Evolutionary conservation across 2,113 vertebrate genomes (phyloP), one percentile per base, ranked within the genome.

Genomic region (Ahaetulla prasina): DNA sequence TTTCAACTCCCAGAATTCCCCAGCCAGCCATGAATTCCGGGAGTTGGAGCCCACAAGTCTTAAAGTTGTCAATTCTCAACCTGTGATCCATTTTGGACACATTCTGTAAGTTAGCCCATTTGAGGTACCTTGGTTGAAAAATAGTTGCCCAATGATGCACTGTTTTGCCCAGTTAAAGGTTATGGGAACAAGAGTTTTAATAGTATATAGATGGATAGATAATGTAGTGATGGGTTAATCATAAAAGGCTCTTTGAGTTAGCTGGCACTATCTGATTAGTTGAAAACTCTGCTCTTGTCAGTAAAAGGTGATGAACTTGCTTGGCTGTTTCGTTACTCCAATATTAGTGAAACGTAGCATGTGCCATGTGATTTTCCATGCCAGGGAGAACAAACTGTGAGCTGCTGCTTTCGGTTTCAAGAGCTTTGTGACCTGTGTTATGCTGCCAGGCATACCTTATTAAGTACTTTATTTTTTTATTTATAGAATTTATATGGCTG

Each of bases 321-420:
- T 49, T 88, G 52, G 85, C 27, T 27, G 30, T 57, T 93, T 87
- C 55, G 43, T 74, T 87, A 16, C 57, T 5, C 43, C n/a, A 8
- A 4, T 68, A 16, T 47, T 92, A 53, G 55, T 84, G 50, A 89
- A 91, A 85, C 8, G 10, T 5, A 27, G 43, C 63, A 60, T 45
- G 45, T 85, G 60, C 74, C 86, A 52, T 63, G 53, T 63, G 60
- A 88, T 68, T 93, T 84, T 91, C 89, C 85, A 88, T 35, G 87
- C 45, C 11, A 3, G 4, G 43, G n/a, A 60, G 80, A 88, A 88
- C 49, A 93, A 87, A 39, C 47, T 16, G 5, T 30, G 57, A 86
- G 43, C 27, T 39, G 8, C 25, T 85, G 12, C 39, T 52, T 63
- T 52, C 25, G 45, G 0, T 68, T 74, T 52, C 87, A 54, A 90